phyloP scores from a whole-genome alignment of 2,113 vertebrate species.

The Geothlypis trichas region DNA sequence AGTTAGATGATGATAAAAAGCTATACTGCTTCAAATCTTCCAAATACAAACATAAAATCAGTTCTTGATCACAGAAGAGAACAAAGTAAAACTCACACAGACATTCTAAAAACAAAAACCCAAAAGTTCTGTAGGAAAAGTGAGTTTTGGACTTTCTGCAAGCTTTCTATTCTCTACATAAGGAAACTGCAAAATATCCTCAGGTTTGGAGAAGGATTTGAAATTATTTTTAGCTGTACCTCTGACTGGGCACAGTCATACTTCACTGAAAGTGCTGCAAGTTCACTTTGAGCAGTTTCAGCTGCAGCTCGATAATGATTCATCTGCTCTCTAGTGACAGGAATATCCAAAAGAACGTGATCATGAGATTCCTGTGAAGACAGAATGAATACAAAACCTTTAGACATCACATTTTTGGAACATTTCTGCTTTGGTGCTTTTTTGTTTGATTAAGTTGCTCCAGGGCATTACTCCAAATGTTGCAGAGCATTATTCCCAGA shows the following conservation, averaged over 20 bases:
- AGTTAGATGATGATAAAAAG: background rate
- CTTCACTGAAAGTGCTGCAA: constrained; percentile 79
- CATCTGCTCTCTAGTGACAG: constrained; percentile 72
- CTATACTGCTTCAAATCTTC: background rate
- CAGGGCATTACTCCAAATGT: background rate
- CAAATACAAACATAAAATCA: background rate
- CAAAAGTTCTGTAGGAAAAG: background rate
- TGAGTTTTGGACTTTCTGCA: background rate
- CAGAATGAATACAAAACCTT: background rate
- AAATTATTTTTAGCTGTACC: constrained; percentile 61
- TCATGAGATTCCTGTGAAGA: constrained; percentile 54
- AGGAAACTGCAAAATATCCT: background rate
- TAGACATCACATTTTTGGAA: background rate
- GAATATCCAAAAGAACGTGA: constrained; percentile 42
- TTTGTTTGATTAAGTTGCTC: background rate
- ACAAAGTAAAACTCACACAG: background rate
- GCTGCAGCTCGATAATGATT: constrained; percentile 74
- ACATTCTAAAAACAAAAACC: background rate
- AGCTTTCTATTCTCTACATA: background rate
- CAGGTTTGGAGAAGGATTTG: background rate
- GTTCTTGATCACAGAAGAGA: background rate
- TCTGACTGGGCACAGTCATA: constrained; percentile 74
- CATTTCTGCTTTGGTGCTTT: background rate
- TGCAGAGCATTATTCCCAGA: background rate
- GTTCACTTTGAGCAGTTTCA: constrained; percentile 77